phyloP scores from a whole-genome alignment of 2,888 invertebrate genomes.

The Hyppa rectilinea region DNA sequence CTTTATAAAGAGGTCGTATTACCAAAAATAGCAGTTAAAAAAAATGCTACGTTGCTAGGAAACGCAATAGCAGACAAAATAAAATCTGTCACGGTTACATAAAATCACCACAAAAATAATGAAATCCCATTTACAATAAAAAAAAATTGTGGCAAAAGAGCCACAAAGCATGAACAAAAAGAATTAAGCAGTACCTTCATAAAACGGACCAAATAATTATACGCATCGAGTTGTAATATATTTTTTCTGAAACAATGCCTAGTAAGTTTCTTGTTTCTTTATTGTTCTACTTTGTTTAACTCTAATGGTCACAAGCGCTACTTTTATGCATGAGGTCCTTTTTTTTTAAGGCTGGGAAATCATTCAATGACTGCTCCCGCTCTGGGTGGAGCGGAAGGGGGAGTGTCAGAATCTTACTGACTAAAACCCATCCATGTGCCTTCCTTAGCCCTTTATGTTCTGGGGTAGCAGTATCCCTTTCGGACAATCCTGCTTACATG shows the following conservation, averaged over 20 bases:
- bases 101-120: constrained; percentile 9
- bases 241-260: constrained; percentile 29
- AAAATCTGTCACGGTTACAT: neutral
- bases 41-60: constrained; percentile 32
- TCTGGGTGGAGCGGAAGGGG: too few species aligned
- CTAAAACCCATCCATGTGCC: too few species aligned
- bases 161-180: constrained; percentile 19
- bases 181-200: neutral
- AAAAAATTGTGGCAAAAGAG: constrained; percentile 5
- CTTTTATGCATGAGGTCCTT: too few species aligned
- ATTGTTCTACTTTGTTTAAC: neutral
- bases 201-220: constrained; percentile 31
- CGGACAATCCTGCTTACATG: too few species aligned
- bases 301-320: too few species aligned
- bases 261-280: constrained; percentile 41
- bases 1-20: neutral
- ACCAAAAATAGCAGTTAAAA: accelerated
- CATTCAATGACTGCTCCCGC: too few species aligned
- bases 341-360: too few species aligned
- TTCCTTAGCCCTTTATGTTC: too few species aligned
- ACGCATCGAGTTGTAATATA: constrained; percentile 15
- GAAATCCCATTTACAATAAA: constrained; percentile 9
- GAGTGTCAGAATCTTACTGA: too few species aligned
- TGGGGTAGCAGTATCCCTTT: too few species aligned
- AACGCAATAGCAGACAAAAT: constrained; percentile 10